Evolutionary conservation across 2,797 vertebrate genomes (phyloP).

Genomic region (Danionella dracula): DNA sequence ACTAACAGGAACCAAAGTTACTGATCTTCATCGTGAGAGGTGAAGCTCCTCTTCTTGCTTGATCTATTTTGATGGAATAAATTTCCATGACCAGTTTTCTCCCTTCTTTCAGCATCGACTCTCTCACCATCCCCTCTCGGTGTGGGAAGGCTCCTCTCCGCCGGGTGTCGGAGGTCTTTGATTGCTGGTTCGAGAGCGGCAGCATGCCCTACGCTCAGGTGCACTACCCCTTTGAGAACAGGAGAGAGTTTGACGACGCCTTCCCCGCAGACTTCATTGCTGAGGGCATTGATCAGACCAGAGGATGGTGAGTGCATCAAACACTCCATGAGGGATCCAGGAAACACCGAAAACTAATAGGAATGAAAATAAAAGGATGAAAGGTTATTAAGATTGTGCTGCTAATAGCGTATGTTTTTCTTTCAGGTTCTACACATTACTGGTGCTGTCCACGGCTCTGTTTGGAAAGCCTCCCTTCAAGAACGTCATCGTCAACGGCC

Average conservation of each 20-base stretch:
- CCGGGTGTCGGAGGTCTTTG: conserved; percentile 87
- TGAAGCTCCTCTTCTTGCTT: conserved; percentile 50
- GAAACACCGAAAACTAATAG: too few relatives aligned
- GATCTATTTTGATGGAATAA: too few relatives aligned
- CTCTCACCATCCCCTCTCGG: conserved; percentile 79
- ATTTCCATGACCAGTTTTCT: too few relatives aligned
- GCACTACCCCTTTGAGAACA: conserved; percentile 93
- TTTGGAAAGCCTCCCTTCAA: conserved; percentile 95
- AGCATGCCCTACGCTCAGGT: conserved; percentile 97
- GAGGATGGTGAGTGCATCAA: conserved; percentile 91
- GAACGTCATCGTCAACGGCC: conserved; percentile 95
- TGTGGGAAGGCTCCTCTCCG: conserved; percentile 79
- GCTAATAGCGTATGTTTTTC: background rate
- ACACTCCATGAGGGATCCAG: too few relatives aligned
- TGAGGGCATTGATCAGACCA: conserved; percentile 97
- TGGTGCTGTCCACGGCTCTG: conserved; percentile 91
- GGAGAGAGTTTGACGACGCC: conserved; percentile 84
- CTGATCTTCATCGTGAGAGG: conserved; percentile 94
- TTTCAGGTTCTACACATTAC: conserved; percentile 91
- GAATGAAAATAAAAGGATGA: too few relatives aligned
- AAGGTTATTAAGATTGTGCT: too few relatives aligned
- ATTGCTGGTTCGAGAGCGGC: conserved; percentile 98
- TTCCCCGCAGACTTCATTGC: conserved; percentile 98
- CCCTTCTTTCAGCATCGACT: conserved; percentile 74
- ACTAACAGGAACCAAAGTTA: conserved; percentile 78